Conservation (phyloP, 1,140 invertebrate species). For the Leptinotarsa texana region DNA sequence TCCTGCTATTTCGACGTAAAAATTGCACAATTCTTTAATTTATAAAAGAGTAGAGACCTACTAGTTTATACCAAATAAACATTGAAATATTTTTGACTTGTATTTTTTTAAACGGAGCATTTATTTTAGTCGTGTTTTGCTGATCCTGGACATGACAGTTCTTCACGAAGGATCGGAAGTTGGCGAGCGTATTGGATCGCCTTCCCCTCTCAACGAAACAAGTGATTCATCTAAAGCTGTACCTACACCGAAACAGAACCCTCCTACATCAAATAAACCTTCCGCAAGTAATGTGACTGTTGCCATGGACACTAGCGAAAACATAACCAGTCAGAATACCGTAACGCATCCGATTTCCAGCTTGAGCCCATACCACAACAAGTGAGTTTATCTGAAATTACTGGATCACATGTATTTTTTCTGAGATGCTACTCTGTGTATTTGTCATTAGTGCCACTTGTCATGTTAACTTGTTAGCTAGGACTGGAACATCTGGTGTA, state of each 20-base stretch:
- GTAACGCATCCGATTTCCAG: conserved; percentile 70
- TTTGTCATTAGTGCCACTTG: no score
- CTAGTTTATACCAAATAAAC: no score
- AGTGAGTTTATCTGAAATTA: conserved; percentile 56
- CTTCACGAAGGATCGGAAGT: conserved; percentile 73
- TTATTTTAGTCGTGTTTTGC: conserved; percentile 72
- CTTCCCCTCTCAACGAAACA: conserved; percentile 48
- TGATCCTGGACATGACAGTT: conserved; percentile 79
- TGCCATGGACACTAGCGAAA: conserved; percentile 7
- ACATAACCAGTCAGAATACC: conserved; percentile 55
- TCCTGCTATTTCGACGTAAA: no score
- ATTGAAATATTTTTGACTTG: no score
- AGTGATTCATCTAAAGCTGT: conserved; percentile 1
- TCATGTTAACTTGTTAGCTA: no score
- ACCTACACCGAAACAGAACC: no score
- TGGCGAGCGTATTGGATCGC: conserved; percentile 76
- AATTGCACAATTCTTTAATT: no score
- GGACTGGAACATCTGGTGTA: no score
- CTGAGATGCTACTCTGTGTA: no score
- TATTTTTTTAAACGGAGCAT: background rate
- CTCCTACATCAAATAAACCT: conserved; percentile 6
- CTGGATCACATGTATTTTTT: no score
- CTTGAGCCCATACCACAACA: conserved; percentile 90
- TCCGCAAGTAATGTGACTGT: background rate
- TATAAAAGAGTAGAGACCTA: no score